Percentiles rank a stretch among this genome's conserved stretches.
phyloP scores from a whole-genome alignment of 2,888 invertebrate species.

The Ormyrus labotus region DNA sequence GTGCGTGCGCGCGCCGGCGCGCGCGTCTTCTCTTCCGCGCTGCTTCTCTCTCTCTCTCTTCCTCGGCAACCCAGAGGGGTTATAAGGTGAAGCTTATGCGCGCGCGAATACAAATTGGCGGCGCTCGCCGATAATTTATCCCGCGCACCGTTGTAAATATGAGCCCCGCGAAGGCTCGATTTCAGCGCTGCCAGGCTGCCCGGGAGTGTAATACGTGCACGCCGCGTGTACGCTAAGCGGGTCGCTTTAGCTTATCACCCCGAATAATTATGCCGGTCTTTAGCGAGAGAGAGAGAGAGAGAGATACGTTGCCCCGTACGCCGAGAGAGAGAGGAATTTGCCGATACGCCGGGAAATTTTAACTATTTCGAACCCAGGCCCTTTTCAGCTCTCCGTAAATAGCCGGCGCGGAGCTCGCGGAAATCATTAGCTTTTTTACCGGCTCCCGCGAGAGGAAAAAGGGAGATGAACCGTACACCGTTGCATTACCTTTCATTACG shows the following conservation, averaged over 20 bases:
- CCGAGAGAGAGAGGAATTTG: no score
- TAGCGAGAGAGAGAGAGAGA: not conserved
- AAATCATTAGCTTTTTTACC: no score
- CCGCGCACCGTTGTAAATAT: slow-evolving; percentile 40
- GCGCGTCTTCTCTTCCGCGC: slow-evolving; percentile 27
- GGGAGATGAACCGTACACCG: no score
- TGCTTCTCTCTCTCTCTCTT: slow-evolving; percentile 22
- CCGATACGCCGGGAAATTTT: no score
- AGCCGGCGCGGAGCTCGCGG: no score
- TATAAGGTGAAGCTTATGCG: slow-evolving; percentile 56
- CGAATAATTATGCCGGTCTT: slow-evolving; percentile 50
- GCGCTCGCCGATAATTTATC: slow-evolving; percentile 52
- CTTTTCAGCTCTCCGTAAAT: no score
- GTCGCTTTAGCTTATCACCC: slow-evolving; percentile 42
- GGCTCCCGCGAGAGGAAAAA: no score
- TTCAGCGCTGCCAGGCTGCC: not conserved
- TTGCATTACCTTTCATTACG: no score
- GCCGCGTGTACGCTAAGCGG: slow-evolving; percentile 26
- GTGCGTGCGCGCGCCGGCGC: slow-evolving; percentile 18
- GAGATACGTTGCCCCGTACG: no score
- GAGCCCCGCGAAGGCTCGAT: slow-evolving; percentile 31
- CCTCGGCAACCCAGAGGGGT: slow-evolving; percentile 39
- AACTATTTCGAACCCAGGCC: no score
- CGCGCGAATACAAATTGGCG: slow-evolving; percentile 60
- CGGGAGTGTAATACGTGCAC: not conserved